These are phyloP conservation scores for Aeoliscus strigatus DNA, from an alignment of 2,797 vertebrate genomes.

Conservation along the genomic window DNA sequence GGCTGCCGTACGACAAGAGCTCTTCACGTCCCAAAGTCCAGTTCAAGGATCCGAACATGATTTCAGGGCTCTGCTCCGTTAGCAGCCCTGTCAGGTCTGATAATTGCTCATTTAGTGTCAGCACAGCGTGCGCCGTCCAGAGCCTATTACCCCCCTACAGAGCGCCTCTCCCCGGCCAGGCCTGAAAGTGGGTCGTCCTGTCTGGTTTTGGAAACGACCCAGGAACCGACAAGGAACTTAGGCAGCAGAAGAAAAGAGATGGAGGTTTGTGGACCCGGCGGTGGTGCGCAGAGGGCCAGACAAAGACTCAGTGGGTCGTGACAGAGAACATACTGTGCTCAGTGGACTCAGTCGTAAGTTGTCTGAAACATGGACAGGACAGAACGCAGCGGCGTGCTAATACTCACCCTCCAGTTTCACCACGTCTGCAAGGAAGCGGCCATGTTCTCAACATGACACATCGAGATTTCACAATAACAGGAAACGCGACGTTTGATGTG, in stretches of 20 bases:
- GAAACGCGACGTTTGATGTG: slow-evolving; percentile 1
- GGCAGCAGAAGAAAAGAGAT: slow-evolving; percentile 12
- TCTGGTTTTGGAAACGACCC: slow-evolving; percentile 55
- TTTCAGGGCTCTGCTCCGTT: slow-evolving; percentile 27
- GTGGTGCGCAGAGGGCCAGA: slow-evolving; percentile 16
- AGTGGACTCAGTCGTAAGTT: not conserved
- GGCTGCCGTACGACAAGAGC: slow-evolving; percentile 1
- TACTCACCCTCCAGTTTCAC: not conserved
- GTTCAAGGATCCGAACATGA: slow-evolving; percentile 34
- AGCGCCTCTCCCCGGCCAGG: slow-evolving; percentile 35
- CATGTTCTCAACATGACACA: not conserved
- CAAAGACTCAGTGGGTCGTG: slow-evolving; percentile 31
- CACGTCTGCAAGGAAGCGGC: not conserved
- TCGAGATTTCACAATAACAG: slow-evolving; percentile 3
- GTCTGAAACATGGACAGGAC: not conserved
- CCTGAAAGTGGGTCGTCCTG: slow-evolving; percentile 64
- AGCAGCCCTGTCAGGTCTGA: slow-evolving; percentile 65
- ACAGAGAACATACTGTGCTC: not conserved
- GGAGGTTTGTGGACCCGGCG: slow-evolving; percentile 12
- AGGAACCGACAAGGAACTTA: slow-evolving; percentile 15
- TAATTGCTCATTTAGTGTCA: slow-evolving; percentile 49
- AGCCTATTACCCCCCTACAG: slow-evolving; percentile 44
- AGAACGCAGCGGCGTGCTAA: not conserved
- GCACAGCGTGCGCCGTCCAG: slow-evolving; percentile 57
- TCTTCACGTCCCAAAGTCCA: slow-evolving; percentile 9